Conservation (phyloP, 1,140 invertebrate genomes). For the Ridgeia piscesae region DNA sequence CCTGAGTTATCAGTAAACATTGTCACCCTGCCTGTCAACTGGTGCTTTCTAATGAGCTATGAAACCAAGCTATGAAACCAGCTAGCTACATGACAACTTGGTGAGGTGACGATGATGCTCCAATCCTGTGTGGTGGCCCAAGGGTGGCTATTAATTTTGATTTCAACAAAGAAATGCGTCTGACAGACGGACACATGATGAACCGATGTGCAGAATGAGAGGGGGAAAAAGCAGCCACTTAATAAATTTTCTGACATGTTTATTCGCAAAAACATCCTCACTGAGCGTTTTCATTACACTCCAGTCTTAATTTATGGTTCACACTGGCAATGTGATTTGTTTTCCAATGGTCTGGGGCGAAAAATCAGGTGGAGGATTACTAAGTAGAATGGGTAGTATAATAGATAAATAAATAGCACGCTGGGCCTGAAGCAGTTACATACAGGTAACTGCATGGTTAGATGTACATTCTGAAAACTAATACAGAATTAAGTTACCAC, state of each 20-base stretch:
- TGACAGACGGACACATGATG: background rate
- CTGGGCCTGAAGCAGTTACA: too few relatives aligned
- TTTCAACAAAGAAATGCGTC: background rate
- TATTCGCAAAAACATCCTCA: background rate
- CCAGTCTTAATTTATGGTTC: background rate
- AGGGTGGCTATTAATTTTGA: background rate
- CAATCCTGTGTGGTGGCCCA: background rate
- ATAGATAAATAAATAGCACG: too few relatives aligned
- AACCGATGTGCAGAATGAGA: background rate
- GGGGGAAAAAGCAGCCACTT: background rate
- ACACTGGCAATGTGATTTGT: background rate
- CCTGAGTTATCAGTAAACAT: background rate
- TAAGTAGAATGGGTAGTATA: too few relatives aligned
- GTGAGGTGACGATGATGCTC: background rate
- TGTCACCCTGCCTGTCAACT: background rate
- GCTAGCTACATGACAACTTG: background rate
- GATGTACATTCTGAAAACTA: too few relatives aligned
- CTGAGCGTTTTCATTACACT: background rate
- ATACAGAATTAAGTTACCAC: too few relatives aligned
- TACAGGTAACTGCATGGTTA: too few relatives aligned
- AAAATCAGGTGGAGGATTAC: too few relatives aligned
- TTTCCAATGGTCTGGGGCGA: background rate
- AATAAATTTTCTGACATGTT: background rate
- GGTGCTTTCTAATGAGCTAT: background rate
- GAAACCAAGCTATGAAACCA: background rate